phyloP scores from a whole-genome alignment of 2,888 invertebrate genomes.

The Oxytorus armatus region DNA sequence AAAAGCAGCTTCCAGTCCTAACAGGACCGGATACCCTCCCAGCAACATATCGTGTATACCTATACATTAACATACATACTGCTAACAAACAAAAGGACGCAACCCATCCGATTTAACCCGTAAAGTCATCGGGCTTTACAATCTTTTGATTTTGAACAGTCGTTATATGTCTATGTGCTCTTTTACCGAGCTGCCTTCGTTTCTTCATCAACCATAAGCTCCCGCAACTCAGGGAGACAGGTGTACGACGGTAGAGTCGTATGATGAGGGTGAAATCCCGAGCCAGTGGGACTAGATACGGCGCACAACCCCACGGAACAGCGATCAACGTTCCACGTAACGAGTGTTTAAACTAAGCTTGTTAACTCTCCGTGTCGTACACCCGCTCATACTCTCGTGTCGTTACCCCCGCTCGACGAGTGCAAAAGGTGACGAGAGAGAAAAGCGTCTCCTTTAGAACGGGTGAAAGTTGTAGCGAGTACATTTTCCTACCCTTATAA shows the following conservation, averaged over 20 bases:
- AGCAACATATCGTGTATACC: slow-evolving; percentile 16
- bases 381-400: background rate
- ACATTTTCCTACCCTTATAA: slow-evolving; percentile 37
- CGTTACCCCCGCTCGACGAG: slow-evolving; percentile 18
- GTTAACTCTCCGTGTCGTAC: slow-evolving; percentile 67
- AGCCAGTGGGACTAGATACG: slow-evolving; percentile 55
- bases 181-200: slow-evolving; percentile 56
- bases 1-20: slow-evolving; percentile 72
- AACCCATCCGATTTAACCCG: slow-evolving; percentile 13
- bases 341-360: slow-evolving; percentile 79
- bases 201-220: slow-evolving; percentile 41
- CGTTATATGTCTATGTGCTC: background rate
- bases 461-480: slow-evolving; percentile 21
- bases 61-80: background rate
- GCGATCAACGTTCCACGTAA: slow-evolving; percentile 74
- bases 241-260: background rate
- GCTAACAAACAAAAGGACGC: slow-evolving; percentile 15
- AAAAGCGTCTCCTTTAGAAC: background rate
- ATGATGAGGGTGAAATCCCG: slow-evolving; percentile 59
- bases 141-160: background rate
- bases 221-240: slow-evolving; percentile 22
- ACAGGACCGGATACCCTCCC: slow-evolving; percentile 30
- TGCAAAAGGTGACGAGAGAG: slow-evolving; percentile 16
- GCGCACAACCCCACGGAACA: slow-evolving; percentile 65
- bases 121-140: slow-evolving; percentile 6